These are phyloP conservation scores for Delia radicum DNA, from an alignment of 1,140 invertebrate genomes.

Conservation along the genomic window DNA sequence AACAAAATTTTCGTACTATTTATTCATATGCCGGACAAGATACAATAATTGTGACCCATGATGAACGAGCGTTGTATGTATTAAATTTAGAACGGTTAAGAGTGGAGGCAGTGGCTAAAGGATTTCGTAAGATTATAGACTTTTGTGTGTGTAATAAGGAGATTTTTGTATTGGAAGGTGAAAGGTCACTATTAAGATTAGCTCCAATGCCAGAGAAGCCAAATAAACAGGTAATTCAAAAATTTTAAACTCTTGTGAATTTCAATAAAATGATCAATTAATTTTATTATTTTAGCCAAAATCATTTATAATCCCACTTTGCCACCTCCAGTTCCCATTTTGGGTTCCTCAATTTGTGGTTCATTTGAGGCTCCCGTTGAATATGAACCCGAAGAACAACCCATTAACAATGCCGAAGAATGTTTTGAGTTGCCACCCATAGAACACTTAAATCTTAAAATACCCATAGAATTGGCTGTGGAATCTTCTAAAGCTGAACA, in stretches of 20 bases:
- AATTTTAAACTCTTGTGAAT: background rate
- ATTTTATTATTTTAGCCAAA: constrained; percentile 28
- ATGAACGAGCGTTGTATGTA: constrained; percentile 70
- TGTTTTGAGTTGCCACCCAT: constrained; percentile 58
- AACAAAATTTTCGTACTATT: constrained; percentile 66
- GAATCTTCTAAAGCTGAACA: constrained; percentile 49
- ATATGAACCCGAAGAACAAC: constrained; percentile 35
- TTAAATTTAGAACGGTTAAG: constrained; percentile 67
- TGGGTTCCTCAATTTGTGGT: constrained; percentile 34
- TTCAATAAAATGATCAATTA: background rate
- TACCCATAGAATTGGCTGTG: constrained; percentile 53
- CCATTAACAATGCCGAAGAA: constrained; percentile 59
- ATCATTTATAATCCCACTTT: constrained; percentile 51
- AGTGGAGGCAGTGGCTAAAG: constrained; percentile 59
- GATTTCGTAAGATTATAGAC: constrained; percentile 54
- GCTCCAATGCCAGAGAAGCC: constrained; percentile 55
- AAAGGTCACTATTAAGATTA: constrained; percentile 65
- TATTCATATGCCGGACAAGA: constrained; percentile 68
- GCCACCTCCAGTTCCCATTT: constrained; percentile 46
- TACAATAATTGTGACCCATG: constrained; percentile 73
- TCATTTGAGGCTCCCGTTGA: constrained; percentile 40
- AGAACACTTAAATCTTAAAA: constrained; percentile 55
- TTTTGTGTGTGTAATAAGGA: constrained; percentile 58
- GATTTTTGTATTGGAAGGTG: constrained; percentile 72
- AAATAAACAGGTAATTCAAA: constrained; percentile 34